Base-by-base conservation (phyloP, 2,888 invertebrate species). In the Criorhina ranunculi region DNA sequence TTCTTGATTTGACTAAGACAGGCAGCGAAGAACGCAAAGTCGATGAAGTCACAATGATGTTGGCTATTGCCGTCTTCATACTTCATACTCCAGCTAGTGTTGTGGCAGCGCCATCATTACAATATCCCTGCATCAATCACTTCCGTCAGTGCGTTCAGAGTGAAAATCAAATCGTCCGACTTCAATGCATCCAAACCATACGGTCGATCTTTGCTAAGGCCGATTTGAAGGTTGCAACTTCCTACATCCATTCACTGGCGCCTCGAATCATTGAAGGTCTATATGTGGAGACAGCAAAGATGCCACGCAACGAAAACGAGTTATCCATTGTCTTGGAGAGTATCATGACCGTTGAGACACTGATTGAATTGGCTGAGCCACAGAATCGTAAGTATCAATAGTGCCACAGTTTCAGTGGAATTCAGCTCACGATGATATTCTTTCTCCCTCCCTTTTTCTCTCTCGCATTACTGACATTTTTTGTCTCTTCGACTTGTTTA, bases 81-180 rank as follows among this genome's bases (percentile, higher is more conserved):
- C 94, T 97, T 46, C 95, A 97, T 88, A 96, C 97, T 6, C 95
- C 96, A 1, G 94, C 95, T 0, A 94, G 95, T 87, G 95, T 96
- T 9, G 94, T 96, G 9, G 93, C 94, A 33, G 95, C 96, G 35
- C 96, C 97, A 9, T 96, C 96, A 88, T 92, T 98, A 67, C 96
- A 97, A 90, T 97, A 96, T 91, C 97, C 98, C 0, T 97, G 97
- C 90, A 96, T 98, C 88, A 97, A 98, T 93, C 96, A 98, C 90
- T 98, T 98, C 92, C 93, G 96, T 40, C 96, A 97, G 89, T 96
- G 97, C 88, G 93, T 97, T 66, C 95, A 95, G 89, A 94, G 94
- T 79, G 93, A 94, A 46, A 94, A 95, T 90, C 92, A 93, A 82
- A 91, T 93, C 94, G 94, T 97, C 0, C 94, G 95, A 89, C 91